phyloP scores from a whole-genome alignment of 2,113 vertebrate species.

The Acrocephalus kingi region DNA sequence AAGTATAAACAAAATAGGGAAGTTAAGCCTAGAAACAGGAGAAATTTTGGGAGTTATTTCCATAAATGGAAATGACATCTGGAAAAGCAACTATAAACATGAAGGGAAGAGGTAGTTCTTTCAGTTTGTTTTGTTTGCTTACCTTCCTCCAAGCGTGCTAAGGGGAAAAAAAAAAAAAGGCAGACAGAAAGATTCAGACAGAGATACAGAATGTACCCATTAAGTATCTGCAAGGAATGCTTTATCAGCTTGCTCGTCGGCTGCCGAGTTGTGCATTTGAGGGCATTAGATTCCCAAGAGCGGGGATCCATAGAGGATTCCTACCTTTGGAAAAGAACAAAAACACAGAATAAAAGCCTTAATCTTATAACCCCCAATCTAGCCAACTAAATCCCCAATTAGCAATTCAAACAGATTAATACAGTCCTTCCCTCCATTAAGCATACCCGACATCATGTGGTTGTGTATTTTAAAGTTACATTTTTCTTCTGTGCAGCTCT shows the following conservation, averaged over 20 bases:
- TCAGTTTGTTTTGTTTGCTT: background rate
- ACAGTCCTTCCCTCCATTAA: slow-evolving; percentile 38
- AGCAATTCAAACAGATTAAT: slow-evolving; percentile 66
- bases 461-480: slow-evolving; percentile 21
- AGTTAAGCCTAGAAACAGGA: background rate
- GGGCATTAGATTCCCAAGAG: slow-evolving; percentile 51
- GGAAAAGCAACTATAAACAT: background rate
- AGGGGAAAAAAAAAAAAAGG: background rate
- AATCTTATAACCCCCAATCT: slow-evolving; percentile 45
- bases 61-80: background rate
- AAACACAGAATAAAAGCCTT: slow-evolving; percentile 64
- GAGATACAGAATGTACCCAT: slow-evolving; percentile 11
- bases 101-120: background rate
- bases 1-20: background rate
- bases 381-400: slow-evolving; percentile 60
- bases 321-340: slow-evolving; percentile 64
- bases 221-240: slow-evolving; percentile 10
- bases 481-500: slow-evolving; percentile 29
- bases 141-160: background rate
- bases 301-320: slow-evolving; percentile 30
- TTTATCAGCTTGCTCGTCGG: slow-evolving; percentile 37
- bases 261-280: slow-evolving; percentile 14
- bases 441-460: background rate
- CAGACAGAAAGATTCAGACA: slow-evolving; percentile 35
- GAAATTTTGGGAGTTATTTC: background rate